Evolutionary conservation across 2,888 invertebrate genomes (phyloP).

Genomic region (Actias luna): DNA sequence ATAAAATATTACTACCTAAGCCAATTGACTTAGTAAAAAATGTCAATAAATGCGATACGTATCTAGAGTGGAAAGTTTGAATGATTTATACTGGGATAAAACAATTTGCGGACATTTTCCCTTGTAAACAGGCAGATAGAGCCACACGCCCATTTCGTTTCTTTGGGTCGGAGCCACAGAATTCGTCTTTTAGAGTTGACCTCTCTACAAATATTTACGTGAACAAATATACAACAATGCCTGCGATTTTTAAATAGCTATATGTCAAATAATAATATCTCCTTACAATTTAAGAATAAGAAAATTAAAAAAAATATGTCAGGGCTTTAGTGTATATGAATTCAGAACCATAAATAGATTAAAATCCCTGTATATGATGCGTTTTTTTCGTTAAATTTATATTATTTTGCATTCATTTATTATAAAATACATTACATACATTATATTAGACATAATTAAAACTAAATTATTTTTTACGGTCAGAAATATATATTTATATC

Average conservation of each 20-base stretch:
- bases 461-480: too few species aligned
- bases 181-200: constrained; percentile 27
- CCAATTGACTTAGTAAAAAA: not conserved
- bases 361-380: too few species aligned
- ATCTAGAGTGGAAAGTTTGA: constrained; percentile 20
- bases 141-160: constrained; percentile 33
- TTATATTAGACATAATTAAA: too few species aligned
- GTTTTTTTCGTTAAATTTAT: too few species aligned
- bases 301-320: constrained; percentile 25
- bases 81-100: constrained; percentile 29
- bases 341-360: not conserved
- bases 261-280: constrained; percentile 25
- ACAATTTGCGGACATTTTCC: constrained; percentile 37
- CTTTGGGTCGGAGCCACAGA: constrained; percentile 24
- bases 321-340: constrained; percentile 12
- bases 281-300: constrained; percentile 19
- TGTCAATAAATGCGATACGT: not conserved
- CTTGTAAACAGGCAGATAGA: constrained; percentile 28
- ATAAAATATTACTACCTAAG: constrained; percentile 11
- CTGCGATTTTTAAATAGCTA: constrained; percentile 26
- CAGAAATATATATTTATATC: too few species aligned
- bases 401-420: too few species aligned
- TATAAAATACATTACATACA: too few species aligned
- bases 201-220: constrained; percentile 14
- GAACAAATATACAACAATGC: not conserved